Evolutionary conservation across 1,140 invertebrate species (phyloP).

Genomic region (Aleiodes sp.): DNA sequence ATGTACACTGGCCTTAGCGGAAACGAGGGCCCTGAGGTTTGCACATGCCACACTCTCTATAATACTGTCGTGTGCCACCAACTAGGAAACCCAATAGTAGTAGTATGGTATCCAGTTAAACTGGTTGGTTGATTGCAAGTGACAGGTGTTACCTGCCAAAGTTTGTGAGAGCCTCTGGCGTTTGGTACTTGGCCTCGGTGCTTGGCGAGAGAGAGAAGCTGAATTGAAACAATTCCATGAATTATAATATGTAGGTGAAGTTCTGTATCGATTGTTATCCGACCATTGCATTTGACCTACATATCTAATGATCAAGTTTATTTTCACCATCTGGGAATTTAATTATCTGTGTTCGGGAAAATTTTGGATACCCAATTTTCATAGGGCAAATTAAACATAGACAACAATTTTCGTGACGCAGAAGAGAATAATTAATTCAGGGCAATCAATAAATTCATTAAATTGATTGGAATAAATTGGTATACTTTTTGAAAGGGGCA

Average conservation of each 20-base stretch:
- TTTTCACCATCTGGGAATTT: too few relatives aligned
- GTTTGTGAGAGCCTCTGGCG: slow-evolving; percentile 38
- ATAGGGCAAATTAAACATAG: too few relatives aligned
- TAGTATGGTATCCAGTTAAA: slow-evolving; percentile 41
- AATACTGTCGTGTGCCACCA: slow-evolving; percentile 7
- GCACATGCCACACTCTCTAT: slow-evolving; percentile 7
- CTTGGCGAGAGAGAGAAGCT: too few relatives aligned
- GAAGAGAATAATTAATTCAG: too few relatives aligned
- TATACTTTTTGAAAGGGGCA: too few relatives aligned
- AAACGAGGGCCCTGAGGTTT: not conserved
- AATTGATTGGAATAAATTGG: too few relatives aligned
- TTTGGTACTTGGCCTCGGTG: not conserved
- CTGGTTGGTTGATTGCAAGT: slow-evolving; percentile 47
- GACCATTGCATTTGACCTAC: not conserved
- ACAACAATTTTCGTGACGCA: too few relatives aligned
- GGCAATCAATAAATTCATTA: too few relatives aligned
- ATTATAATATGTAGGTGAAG: slow-evolving; percentile 11
- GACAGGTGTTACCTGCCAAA: slow-evolving; percentile 48
- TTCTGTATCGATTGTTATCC: not conserved
- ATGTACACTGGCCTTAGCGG: not conserved
- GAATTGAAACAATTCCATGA: not conserved
- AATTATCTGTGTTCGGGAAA: too few relatives aligned
- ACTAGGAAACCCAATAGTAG: slow-evolving; percentile 3
- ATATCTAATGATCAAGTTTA: not conserved
- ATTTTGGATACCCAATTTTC: too few relatives aligned